phyloP scores from a whole-genome alignment of 1,140 invertebrate genomes.

The Episyrphus balteatus region DNA sequence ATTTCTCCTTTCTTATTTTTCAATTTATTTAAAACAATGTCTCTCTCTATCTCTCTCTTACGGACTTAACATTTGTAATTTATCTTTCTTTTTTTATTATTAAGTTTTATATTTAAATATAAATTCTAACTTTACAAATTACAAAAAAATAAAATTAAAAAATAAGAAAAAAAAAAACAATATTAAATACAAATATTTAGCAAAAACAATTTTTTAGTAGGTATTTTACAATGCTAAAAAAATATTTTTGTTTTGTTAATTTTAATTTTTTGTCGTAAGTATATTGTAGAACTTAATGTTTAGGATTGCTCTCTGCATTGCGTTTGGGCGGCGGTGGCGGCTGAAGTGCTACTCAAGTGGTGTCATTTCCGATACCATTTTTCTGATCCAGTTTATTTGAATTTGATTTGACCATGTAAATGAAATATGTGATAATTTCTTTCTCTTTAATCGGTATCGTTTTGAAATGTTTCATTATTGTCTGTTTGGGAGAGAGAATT shows the following conservation, averaged over 20 bases:
- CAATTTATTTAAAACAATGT: too few relatives aligned
- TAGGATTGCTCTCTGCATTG: neutral
- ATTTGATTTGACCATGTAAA: conserved; percentile 92
- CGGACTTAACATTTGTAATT: too few relatives aligned
- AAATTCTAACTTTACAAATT: too few relatives aligned
- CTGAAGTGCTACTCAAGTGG: conserved; percentile 18
- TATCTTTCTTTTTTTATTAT: too few relatives aligned
- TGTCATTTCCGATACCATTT: conserved; percentile 48
- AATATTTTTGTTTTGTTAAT: conserved; percentile 1
- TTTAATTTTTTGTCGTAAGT: neutral
- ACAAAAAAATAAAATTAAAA: too few relatives aligned
- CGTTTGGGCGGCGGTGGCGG: neutral
- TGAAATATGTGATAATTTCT: conserved; percentile 90
- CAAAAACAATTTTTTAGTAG: conserved; percentile 3
- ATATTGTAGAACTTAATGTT: neutral
- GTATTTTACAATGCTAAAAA: neutral
- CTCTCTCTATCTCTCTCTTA: too few relatives aligned
- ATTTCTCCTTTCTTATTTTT: too few relatives aligned
- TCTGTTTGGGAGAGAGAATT: conserved; percentile 48
- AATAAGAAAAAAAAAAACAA: too few relatives aligned
- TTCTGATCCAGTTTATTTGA: conserved; percentile 86
- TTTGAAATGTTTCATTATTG: conserved; percentile 88
- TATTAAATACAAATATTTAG: conserved; percentile 1
- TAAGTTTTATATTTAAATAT: too few relatives aligned
- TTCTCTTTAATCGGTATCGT: conserved; percentile 88